phyloP scores from a whole-genome alignment of 2,888 invertebrate genomes.

The Diloba caeruleocephala region DNA sequence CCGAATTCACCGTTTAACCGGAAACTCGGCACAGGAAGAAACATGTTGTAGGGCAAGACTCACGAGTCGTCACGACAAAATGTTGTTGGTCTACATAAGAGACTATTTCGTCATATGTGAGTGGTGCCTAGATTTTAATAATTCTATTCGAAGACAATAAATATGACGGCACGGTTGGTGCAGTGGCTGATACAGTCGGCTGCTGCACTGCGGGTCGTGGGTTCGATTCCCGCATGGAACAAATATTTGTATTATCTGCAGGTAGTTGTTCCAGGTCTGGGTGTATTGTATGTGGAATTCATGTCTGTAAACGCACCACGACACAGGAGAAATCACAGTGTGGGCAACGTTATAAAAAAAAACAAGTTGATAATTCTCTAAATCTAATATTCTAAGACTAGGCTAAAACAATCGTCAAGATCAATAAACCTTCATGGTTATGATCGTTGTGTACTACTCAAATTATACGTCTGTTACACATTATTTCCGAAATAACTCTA shows the following conservation, averaged over 20 bases:
- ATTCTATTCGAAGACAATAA: too few species aligned
- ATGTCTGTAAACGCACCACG: too few species aligned
- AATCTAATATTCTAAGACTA: background rate
- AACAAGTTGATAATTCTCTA: background rate
- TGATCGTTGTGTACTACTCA: constrained; percentile 1
- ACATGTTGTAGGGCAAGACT: constrained; percentile 63
- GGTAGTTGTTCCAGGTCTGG: too few species aligned
- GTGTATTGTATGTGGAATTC: too few species aligned
- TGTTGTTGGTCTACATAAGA: constrained; percentile 43
- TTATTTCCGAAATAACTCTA: constrained; percentile 40
- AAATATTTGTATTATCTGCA: too few species aligned
- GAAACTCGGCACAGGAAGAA: constrained; percentile 68
- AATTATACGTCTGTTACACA: constrained; percentile 20
- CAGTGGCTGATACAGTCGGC: too few species aligned
- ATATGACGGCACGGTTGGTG: too few species aligned
- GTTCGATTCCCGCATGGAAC: too few species aligned
- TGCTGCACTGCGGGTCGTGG: too few species aligned
- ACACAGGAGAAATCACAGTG: too few species aligned
- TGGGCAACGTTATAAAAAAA: too few species aligned
- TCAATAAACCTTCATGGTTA: constrained; percentile 12
- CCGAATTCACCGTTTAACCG: constrained; percentile 79
- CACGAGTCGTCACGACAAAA: constrained; percentile 56
- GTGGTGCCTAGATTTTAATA: background rate
- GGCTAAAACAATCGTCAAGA: constrained; percentile 11
- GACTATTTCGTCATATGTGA: constrained; percentile 1